A percentile compares a stretch with the other conserved stretches of the same genome.
These are phyloP conservation scores for Ctenoplectra terminalis DNA, from an alignment of 1,140 invertebrate genomes.

Conservation along the genomic window DNA sequence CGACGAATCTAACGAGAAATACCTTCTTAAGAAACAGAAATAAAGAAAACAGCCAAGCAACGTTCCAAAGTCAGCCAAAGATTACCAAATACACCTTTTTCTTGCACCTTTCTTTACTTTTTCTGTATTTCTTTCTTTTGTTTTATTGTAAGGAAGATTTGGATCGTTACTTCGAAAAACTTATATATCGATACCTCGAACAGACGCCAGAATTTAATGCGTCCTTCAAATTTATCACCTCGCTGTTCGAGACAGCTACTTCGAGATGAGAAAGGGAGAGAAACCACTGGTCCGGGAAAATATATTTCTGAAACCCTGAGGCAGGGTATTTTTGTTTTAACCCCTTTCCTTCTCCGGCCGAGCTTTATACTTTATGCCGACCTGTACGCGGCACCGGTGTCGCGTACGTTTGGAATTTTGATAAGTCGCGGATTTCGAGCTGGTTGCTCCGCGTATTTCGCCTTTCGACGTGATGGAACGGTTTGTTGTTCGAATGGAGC, in stretches of 20 bases:
- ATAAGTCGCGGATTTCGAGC: constrained; percentile 12
- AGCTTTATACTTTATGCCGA: background rate
- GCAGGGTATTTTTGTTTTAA: constrained; percentile 37
- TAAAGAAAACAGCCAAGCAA: too few species aligned
- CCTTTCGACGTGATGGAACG: background rate
- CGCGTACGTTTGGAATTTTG: constrained; percentile 28
- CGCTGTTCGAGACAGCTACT: constrained; percentile 37
- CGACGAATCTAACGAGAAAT: too few species aligned
- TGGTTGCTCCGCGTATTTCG: background rate
- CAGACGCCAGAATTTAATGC: constrained; percentile 4
- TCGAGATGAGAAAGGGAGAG: background rate
- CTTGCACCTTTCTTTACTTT: background rate
- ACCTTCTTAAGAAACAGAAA: too few species aligned
- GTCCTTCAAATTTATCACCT: constrained; percentile 30
- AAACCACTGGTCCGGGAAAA: background rate
- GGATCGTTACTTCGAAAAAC: background rate
- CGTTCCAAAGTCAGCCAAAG: constrained; percentile 5
- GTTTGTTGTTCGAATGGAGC: background rate
- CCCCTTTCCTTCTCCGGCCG: too few species aligned
- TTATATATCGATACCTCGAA: constrained; percentile 21
- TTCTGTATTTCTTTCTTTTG: too few species aligned
- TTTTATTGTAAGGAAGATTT: too few species aligned
- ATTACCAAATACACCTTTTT: too few species aligned
- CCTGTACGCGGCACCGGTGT: constrained; percentile 3
- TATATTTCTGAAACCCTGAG: background rate